Conservation (phyloP, 2,113 vertebrate genomes). For the Cygnus buccinator region DNA sequence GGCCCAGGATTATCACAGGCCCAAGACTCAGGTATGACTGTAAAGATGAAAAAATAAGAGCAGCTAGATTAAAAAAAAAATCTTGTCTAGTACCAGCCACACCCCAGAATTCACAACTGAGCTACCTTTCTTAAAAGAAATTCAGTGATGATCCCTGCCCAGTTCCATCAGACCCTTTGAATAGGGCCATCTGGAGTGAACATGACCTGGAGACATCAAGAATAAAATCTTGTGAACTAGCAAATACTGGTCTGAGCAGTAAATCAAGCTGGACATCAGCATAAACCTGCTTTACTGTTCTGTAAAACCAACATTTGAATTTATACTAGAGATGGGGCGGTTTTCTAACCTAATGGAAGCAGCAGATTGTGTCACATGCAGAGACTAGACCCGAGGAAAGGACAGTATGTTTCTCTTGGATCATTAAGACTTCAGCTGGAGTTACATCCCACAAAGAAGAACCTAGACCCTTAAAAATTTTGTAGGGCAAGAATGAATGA, state of each 20-base stretch:
- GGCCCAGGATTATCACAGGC: background rate
- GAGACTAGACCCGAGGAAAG: too few relatives aligned
- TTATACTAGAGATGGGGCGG: background rate
- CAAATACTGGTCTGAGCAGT: background rate
- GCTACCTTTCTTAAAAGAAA: background rate
- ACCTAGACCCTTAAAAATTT: accelerated
- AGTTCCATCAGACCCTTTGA: background rate
- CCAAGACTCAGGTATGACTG: background rate
- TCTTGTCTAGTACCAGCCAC: too few relatives aligned
- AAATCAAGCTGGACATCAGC: background rate
- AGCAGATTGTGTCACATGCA: background rate
- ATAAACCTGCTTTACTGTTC: background rate
- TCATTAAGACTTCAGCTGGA: background rate
- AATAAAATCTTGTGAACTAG: background rate
- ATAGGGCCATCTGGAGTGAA: background rate
- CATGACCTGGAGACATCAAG: accelerated
- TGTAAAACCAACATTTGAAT: background rate
- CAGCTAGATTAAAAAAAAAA: background rate
- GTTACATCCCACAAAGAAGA: background rate
- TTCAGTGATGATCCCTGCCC: background rate
- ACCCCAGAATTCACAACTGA: background rate
- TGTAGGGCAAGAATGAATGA: too few relatives aligned
- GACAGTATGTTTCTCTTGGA: background rate
- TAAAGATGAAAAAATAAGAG: background rate
- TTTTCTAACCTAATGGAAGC: background rate